Evolutionary conservation across 2,113 vertebrate species (phyloP).

Genomic region (Takifugu flavidus): DNA sequence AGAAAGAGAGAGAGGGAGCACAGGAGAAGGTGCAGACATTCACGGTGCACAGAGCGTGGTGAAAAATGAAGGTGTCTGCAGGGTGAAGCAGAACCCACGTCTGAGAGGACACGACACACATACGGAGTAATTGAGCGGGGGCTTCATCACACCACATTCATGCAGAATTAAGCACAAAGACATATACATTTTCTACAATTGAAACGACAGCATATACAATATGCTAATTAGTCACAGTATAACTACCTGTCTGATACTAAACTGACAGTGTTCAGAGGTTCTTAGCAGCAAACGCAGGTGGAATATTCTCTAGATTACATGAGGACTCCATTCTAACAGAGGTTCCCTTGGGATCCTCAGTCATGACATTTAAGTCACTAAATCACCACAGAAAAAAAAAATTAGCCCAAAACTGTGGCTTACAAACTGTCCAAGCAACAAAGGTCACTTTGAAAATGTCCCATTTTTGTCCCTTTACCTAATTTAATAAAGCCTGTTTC

Average conservation of each 20-base stretch:
- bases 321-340: no score
- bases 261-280: no score
- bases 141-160: conserved; percentile 26
- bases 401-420: no score
- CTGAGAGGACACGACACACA: conserved; percentile 58
- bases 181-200: conserved; percentile 7
- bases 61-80: conserved; percentile 72
- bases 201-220: conserved; percentile 1
- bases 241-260: neutral
- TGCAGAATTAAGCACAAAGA: conserved; percentile 15
- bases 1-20: conserved; percentile 18
- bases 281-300: no score
- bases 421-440: no score
- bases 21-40: conserved; percentile 34
- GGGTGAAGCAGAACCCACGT: conserved; percentile 57
- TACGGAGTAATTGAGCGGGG: conserved; percentile 53
- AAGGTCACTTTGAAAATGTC: no score
- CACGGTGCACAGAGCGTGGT: conserved; percentile 57
- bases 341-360: no score
- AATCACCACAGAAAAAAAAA: no score
- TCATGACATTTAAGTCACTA: no score
- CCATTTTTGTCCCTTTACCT: no score
- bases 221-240: neutral
- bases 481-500: no score
- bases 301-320: no score